Percentiles rank a stretch among this genome's conserved stretches.
Conservation (phyloP, 2,797 vertebrate genomes). For the Gephyroberyx darwinii region DNA sequence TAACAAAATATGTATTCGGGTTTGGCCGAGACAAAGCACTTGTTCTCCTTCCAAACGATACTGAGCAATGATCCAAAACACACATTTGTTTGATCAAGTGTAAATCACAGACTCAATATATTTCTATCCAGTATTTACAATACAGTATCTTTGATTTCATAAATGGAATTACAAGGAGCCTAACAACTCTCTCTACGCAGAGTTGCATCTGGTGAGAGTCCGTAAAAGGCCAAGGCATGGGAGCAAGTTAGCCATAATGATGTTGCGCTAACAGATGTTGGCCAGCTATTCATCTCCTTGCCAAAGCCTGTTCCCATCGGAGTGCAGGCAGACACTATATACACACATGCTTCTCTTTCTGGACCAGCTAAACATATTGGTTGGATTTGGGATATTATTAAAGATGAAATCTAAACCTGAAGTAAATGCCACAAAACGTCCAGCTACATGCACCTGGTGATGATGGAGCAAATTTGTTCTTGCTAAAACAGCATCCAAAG, state of each 20-base stretch:
- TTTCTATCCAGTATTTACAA: constrained; percentile 42
- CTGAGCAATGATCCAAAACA: constrained; percentile 40
- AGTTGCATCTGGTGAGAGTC: constrained; percentile 72
- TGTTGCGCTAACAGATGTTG: constrained; percentile 84
- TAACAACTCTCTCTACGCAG: constrained; percentile 38
- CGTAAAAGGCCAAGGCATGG: constrained; percentile 64
- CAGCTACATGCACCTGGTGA: constrained; percentile 54
- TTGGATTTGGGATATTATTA: constrained; percentile 55
- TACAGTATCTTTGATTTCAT: constrained; percentile 52
- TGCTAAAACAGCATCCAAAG: constrained; percentile 26
- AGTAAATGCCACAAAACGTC: constrained; percentile 68
- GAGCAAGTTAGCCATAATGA: constrained; percentile 78
- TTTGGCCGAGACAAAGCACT: constrained; percentile 51
- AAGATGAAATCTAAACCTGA: constrained; percentile 69
- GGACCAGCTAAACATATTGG: constrained; percentile 54
- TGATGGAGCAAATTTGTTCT: constrained; percentile 38
- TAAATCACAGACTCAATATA: constrained; percentile 56
- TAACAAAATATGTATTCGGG: background rate
- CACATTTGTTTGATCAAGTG: constrained; percentile 64
- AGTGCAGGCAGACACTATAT: constrained; percentile 63
- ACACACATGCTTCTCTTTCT: constrained; percentile 65
- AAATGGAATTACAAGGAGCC: constrained; percentile 67
- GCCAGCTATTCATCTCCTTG: constrained; percentile 78
- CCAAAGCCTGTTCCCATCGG: constrained; percentile 71
- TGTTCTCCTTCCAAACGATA: constrained; percentile 39